Conservation (phyloP, 2,797 vertebrate genomes). For the Hyperoplus immaculatus region DNA sequence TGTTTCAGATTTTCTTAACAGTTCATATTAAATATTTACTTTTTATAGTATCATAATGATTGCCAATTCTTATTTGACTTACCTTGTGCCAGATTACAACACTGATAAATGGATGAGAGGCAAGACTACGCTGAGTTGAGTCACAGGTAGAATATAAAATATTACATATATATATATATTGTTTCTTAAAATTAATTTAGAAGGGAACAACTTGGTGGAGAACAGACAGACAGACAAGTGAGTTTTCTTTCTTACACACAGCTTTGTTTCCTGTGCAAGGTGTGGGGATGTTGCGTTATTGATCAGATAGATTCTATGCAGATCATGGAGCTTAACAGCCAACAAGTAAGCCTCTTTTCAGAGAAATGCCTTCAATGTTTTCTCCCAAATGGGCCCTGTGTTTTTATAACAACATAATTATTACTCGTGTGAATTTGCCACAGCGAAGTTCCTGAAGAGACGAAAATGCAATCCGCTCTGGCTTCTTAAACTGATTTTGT, state of each 20-base stretch:
- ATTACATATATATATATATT: background rate
- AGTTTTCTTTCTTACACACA: background rate
- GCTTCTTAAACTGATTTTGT: conserved; percentile 82
- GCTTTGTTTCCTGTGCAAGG: conserved; percentile 29
- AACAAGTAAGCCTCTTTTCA: conserved; percentile 84
- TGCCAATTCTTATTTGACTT: conserved; percentile 4
- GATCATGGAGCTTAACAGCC: conserved; percentile 84
- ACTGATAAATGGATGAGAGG: conserved; percentile 4
- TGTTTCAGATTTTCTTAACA: background rate
- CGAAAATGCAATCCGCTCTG: conserved; percentile 74
- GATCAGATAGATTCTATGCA: conserved; percentile 88
- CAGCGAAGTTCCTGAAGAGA: conserved; percentile 73
- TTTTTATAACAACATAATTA: conserved; percentile 81
- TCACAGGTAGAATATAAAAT: conserved; percentile 65
- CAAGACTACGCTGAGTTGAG: conserved; percentile 16
- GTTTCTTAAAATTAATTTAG: conserved; percentile 27
- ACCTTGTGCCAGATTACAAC: conserved; percentile 5
- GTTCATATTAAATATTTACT: background rate
- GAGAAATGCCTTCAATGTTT: conserved; percentile 85
- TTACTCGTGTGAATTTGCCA: conserved; percentile 87
- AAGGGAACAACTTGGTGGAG: background rate
- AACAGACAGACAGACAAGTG: background rate
- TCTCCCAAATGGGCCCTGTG: conserved; percentile 84
- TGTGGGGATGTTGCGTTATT: conserved; percentile 16
- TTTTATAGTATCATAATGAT: background rate